Evolutionary conservation across 2,113 vertebrate genomes (phyloP), one percentile per base, ranked within the genome.

Genomic region (Dromas ardeola): DNA sequence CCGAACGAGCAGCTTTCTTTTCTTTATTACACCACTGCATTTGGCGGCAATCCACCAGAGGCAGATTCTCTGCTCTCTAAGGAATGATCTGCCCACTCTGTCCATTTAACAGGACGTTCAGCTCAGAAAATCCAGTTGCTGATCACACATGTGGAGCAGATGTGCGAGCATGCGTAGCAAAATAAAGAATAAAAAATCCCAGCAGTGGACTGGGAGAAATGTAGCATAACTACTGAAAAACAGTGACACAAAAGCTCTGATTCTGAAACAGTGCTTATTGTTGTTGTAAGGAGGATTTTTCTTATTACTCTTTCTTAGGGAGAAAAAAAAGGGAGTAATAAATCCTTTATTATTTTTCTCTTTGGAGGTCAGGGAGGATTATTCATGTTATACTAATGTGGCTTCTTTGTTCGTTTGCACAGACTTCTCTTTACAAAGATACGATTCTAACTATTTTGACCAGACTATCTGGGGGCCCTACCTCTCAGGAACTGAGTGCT

Each of bases 121-220:
- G 96, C 98, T 98, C 95, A 88, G 96, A 97, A 98, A 98, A 96
- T 76, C 91, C 95, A 97, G 97, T 96, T 88, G 71, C 95, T 95
- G 98, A 96, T 98, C 98, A 98, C 98, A 98, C 98, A 97, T 98
- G 98, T 98, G 98, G 96, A 98, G 97, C 98, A 98, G 98, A 98
- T 98, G 98, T 98, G 97, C 49, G 94, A 98, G 98, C 97, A 98
- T 98, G 97, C 96, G 50, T 96, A 98, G 97, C 96, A 92, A 98
- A 98, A 98, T 96, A 98, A 98, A 98, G 98, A 98, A 95, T 80
- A 82, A 96, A 97, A 98, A 97, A 97, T 97, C 97, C 97, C 98
- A 98, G 97, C 96, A 98, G 97, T 97, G 96, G 83, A 95, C 97
- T 96, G 96, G 97, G 96, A 95, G 96, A 98, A 98, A 98, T 98